Percentiles rank a stretch among this genome's conserved stretches.
These are phyloP conservation scores for Aphelocoma coerulescens DNA, from an alignment of 2,113 vertebrate species.

Conservation along the genomic window DNA sequence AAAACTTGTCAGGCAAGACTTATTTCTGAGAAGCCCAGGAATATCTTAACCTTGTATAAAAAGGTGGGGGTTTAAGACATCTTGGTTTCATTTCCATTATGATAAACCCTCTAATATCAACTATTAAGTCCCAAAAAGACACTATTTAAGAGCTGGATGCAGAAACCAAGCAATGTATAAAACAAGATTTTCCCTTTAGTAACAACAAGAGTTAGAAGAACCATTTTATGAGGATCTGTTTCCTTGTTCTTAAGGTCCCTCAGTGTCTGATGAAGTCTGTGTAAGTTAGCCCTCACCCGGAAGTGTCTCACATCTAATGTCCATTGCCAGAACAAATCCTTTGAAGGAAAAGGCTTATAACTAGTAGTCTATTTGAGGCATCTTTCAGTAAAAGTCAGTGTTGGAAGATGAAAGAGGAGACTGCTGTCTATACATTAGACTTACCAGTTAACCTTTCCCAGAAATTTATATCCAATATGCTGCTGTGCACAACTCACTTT, in stretches of 20 bases:
- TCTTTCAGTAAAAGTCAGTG: neutral
- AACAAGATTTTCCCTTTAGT: neutral
- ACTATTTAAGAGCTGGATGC: neutral
- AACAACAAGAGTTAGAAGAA: neutral
- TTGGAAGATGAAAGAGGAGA: neutral
- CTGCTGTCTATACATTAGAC: neutral
- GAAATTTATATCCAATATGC: neutral
- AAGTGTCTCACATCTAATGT: neutral
- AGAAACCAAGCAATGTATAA: neutral
- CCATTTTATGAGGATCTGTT: neutral
- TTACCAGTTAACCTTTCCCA: neutral
- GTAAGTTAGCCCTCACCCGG: neutral
- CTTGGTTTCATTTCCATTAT: neutral
- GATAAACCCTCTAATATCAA: neutral
- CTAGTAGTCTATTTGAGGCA: neutral
- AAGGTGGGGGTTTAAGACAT: neutral
- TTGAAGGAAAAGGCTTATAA: neutral
- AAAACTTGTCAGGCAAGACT: neutral
- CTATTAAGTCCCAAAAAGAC: neutral
- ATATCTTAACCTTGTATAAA: neutral
- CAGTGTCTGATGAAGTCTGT: neutral
- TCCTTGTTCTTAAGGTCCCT: neutral
- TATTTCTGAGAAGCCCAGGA: neutral
- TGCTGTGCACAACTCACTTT: neutral
- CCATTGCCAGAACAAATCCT: neutral